These are phyloP conservation scores for Danaus melanippus DNA, from an alignment of 1,140 invertebrate species.

Conservation along the genomic window DNA sequence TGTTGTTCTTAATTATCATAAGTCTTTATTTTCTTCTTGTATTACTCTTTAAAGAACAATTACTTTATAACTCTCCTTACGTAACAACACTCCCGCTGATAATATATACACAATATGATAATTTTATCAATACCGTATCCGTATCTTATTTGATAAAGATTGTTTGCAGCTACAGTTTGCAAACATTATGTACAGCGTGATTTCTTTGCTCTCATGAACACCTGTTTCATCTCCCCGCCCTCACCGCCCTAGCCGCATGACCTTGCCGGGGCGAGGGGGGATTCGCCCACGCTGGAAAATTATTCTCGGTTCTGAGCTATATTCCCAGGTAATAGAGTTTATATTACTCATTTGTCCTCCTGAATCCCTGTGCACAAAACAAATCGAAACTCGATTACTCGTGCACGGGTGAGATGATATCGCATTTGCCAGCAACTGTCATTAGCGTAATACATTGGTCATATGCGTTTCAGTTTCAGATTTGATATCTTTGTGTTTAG, in stretches of 20 bases:
- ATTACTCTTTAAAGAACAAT: no score
- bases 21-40: no score
- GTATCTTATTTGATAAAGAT: neutral
- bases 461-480: constrained; percentile 14
- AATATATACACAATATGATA: no score
- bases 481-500: no score
- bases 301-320: constrained; percentile 12
- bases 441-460: constrained; percentile 21
- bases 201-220: constrained; percentile 33
- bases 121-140: no score
- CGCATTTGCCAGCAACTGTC: constrained; percentile 11
- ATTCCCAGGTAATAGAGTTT: constrained; percentile 9
- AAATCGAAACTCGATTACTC: constrained; percentile 23
- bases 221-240: constrained; percentile 31
- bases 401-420: constrained; percentile 13
- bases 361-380: constrained; percentile 18
- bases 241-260: constrained; percentile 22
- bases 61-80: no score
- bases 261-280: constrained; percentile 31
- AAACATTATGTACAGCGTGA: constrained; percentile 16
- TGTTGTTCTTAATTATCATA: no score
- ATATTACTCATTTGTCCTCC: constrained; percentile 5
- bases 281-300: constrained; percentile 25
- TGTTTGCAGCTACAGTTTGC: constrained; percentile 2
- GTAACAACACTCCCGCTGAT: no score